Conservation (phyloP, 2,888 invertebrate genomes). For the Omphaloscelis lunosa region DNA sequence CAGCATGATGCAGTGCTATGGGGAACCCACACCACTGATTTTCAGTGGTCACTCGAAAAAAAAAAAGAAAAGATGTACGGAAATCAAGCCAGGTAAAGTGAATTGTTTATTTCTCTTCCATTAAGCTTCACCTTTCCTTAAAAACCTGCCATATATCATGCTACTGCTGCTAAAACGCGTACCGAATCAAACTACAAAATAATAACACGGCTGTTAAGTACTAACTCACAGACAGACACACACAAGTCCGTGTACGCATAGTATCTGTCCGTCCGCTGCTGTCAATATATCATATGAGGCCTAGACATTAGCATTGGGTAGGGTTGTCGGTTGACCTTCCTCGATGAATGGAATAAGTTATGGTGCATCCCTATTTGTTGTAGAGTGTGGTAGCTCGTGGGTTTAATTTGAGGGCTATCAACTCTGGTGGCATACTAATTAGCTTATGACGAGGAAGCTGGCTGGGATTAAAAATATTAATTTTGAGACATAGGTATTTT, state of each 20-base stretch:
- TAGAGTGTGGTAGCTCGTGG: constrained; percentile 20
- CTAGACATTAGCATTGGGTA: constrained; percentile 81
- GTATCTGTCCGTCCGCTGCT: constrained; percentile 80
- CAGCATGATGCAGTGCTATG: too few species aligned
- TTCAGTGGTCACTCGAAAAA: too few species aligned
- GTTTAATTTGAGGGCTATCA: constrained; percentile 15
- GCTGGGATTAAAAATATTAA: background rate
- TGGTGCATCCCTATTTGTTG: constrained; percentile 25
- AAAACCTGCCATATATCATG: constrained; percentile 61
- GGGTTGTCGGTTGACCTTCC: constrained; percentile 61
- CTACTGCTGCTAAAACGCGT: constrained; percentile 55
- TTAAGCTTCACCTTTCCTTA: constrained; percentile 41
- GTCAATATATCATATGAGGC: constrained; percentile 86
- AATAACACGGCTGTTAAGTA: constrained; percentile 79
- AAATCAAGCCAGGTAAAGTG: too few species aligned
- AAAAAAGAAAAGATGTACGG: too few species aligned
- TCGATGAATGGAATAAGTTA: constrained; percentile 26
- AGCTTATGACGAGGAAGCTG: background rate
- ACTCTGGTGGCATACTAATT: background rate
- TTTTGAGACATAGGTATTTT: background rate
- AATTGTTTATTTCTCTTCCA: constrained; percentile 43
- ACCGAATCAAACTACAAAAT: constrained; percentile 80
- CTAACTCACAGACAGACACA: constrained; percentile 73
- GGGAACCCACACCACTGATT: too few species aligned
- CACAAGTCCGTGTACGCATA: constrained; percentile 62